These are phyloP conservation scores for Rhinopomastus cyanomelas DNA, from an alignment of 2,113 vertebrate genomes.

Conservation along the genomic window DNA sequence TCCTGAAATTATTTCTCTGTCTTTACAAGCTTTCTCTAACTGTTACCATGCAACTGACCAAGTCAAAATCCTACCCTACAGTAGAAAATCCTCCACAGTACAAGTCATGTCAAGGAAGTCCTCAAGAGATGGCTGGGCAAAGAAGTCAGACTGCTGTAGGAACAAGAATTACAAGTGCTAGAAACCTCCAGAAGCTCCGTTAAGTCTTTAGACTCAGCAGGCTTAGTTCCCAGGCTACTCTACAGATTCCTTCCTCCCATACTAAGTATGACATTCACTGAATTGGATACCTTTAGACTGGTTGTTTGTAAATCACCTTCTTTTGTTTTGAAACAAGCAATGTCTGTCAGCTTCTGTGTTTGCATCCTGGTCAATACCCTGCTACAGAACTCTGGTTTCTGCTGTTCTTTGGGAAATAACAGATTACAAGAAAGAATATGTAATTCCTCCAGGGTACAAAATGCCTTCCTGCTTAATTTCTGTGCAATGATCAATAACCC, in stretches of 20 bases:
- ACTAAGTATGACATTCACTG: not conserved
- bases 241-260: not conserved
- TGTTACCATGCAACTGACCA: not conserved
- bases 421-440: not conserved
- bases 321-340: not conserved
- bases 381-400: not conserved
- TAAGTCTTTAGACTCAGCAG: not conserved
- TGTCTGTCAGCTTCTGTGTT: not conserved
- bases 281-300: not conserved
- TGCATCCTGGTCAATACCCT: not conserved
- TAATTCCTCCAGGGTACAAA: not conserved
- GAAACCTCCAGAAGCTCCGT: not conserved
- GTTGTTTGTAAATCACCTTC: not conserved
- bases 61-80: not conserved
- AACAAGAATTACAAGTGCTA: not conserved
- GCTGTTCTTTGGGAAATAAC: not conserved
- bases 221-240: not conserved
- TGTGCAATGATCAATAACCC: too few species aligned
- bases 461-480: not conserved
- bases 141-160: not conserved
- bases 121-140: not conserved
- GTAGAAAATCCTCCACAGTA: not conserved
- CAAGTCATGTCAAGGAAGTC: not conserved
- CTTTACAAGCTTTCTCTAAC: not conserved
- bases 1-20: not conserved